Conservation (phyloP, 1,140 invertebrate genomes). For the Ditylenchus dipsaci region DNA sequence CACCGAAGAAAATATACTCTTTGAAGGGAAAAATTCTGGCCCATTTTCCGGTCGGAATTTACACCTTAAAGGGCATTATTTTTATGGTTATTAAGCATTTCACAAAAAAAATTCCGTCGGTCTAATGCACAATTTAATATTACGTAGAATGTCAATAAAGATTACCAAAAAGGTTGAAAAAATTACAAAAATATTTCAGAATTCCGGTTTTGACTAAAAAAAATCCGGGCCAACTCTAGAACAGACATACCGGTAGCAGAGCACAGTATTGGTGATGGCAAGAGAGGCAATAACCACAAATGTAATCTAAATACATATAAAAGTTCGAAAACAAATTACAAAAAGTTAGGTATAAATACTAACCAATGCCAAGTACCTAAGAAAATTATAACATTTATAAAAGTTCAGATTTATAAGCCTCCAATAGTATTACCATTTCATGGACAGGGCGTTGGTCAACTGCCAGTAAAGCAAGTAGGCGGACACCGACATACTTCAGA, state of each 20-base stretch:
- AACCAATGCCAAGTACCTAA: background rate
- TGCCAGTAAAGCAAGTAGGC: conserved; percentile 51
- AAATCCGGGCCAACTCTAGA: no score
- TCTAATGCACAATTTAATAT: no score
- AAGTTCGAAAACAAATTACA: conserved; percentile 29
- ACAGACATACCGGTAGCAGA: conserved; percentile 40
- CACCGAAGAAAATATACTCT: no score
- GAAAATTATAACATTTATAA: background rate
- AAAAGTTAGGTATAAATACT: background rate
- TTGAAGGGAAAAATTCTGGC: no score
- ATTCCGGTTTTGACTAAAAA: no score
- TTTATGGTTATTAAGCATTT: no score
- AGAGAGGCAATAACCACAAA: conserved; percentile 40
- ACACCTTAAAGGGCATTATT: no score
- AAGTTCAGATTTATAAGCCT: conserved; percentile 8
- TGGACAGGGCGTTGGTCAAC: conserved; percentile 27
- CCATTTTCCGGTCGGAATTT: no score
- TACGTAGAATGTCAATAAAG: no score
- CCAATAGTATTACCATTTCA: conserved; percentile 13
- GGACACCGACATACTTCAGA: conserved; percentile 38
- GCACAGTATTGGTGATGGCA: conserved; percentile 49
- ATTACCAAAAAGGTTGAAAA: no score
- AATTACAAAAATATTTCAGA: no score
- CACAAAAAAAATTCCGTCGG: no score
- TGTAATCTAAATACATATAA: conserved; percentile 29